Conservation (phyloP, 2,888 invertebrate genomes). For the Microctonus hyperodae region DNA sequence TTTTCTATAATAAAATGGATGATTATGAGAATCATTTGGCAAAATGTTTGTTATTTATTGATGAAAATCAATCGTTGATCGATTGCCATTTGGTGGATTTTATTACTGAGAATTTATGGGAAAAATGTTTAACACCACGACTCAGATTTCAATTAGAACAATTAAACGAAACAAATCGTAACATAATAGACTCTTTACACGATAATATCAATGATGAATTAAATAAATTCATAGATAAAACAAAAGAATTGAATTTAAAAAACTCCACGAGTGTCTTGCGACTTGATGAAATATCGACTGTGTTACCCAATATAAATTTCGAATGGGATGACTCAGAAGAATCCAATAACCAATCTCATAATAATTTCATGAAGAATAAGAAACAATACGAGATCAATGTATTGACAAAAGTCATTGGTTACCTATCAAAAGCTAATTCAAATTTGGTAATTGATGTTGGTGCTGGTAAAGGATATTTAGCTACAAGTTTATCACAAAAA, state of each 20-base stretch:
- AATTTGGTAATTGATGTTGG: slow-evolving; percentile 76
- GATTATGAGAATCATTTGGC: slow-evolving; percentile 52
- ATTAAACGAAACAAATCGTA: background rate
- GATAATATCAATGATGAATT: slow-evolving; percentile 15
- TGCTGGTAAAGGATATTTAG: slow-evolving; percentile 88
- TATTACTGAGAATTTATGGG: slow-evolving; percentile 74
- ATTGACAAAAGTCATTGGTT: slow-evolving; percentile 46
- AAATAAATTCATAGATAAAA: slow-evolving; percentile 43
- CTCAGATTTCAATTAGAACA: slow-evolving; percentile 66
- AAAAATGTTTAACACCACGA: slow-evolving; percentile 66
- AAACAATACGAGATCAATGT: slow-evolving; percentile 76
- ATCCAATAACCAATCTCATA: slow-evolving; percentile 46
- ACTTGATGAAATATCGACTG: slow-evolving; percentile 48
- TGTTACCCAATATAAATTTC: slow-evolving; percentile 61
- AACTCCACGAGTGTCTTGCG: slow-evolving; percentile 40
- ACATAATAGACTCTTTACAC: background rate
- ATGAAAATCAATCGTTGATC: slow-evolving; percentile 69
- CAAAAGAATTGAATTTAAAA: slow-evolving; percentile 49
- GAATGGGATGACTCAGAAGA: background rate
- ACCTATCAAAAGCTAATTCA: slow-evolving; percentile 39
- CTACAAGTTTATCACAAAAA: slow-evolving; percentile 71
- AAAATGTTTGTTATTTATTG: slow-evolving; percentile 67
- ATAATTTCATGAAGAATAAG: slow-evolving; percentile 78
- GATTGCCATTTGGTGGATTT: slow-evolving; percentile 83
- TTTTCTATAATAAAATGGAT: slow-evolving; percentile 39